phyloP scores from a whole-genome alignment of 1,140 invertebrate genomes.

The Pogonus chalceus region DNA sequence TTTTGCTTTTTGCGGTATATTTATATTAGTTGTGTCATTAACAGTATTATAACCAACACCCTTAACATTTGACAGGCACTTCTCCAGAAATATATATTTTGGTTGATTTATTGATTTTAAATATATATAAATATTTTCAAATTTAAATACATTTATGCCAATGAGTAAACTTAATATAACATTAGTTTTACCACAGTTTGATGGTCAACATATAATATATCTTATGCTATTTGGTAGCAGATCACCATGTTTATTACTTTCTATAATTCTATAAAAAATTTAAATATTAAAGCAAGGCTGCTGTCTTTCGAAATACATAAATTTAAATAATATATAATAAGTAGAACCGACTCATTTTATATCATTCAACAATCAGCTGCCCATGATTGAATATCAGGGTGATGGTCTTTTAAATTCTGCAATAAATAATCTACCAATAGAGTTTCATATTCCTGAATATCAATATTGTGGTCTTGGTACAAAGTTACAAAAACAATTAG shows the following conservation, averaged over 20 bases:
- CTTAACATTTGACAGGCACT: slow-evolving; percentile 19
- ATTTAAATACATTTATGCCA: slow-evolving; percentile 27
- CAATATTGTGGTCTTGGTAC: slow-evolving; percentile 24
- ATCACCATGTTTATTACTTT: background rate
- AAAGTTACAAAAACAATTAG: too few species aligned
- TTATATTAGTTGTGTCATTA: slow-evolving; percentile 25
- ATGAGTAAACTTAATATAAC: slow-evolving; percentile 23
- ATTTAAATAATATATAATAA: too few species aligned
- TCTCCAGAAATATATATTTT: slow-evolving; percentile 25
- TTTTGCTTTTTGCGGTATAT: slow-evolving; percentile 18
- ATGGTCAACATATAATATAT: slow-evolving; percentile 15
- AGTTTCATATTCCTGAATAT: slow-evolving; percentile 19
- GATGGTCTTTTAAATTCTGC: slow-evolving; percentile 23
- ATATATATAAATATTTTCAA: slow-evolving; percentile 32
- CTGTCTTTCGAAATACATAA: background rate
- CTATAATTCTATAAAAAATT: background rate
- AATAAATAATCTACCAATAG: slow-evolving; percentile 26
- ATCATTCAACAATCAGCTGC: too few species aligned
- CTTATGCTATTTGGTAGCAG: background rate
- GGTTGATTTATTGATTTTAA: slow-evolving; percentile 30
- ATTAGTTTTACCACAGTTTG: slow-evolving; percentile 33
- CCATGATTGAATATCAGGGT: too few species aligned
- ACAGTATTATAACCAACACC: slow-evolving; percentile 26
- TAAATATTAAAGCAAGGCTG: background rate
- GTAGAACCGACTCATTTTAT: too few species aligned